Base-by-base conservation (phyloP, 1,140 invertebrate genomes). In the Lepidurus packardi region DNA sequence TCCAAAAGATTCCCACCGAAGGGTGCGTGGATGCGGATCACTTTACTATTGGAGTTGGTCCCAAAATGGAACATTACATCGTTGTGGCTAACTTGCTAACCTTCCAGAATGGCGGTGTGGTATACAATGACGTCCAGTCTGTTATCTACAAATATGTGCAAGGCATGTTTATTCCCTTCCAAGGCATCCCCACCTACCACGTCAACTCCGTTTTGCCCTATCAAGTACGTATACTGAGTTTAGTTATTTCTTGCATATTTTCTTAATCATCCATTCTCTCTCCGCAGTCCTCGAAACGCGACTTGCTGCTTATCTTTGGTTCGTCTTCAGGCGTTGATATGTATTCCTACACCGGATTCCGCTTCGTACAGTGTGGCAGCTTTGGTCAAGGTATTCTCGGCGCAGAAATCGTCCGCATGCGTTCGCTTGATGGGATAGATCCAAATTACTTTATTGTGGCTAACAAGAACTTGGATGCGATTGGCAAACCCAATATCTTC, bases 11-110 rank as follows among this genome's bases (percentile, higher is more conserved):
- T 65, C 53, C 53, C 7, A 65, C 53, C 53, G 16, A 65, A 65
- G 53, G 53, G 21, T 65, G 53, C 21, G 10, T 65, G 16, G 53
- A 65, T 65, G 53, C 53, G 21, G 53, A 65, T 21, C 21, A 65
- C 53, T 65, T 65, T 65, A 65, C 53, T 13, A 65, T 65, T 3
- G 53, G 53, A n/a, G 13, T 65, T 65, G 53, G 53, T 0, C 53
- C 53, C 53, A 65, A 65, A 65, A 1, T 65, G 53, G 53, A 65
- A 8, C 53, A 65, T 21, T 65, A 65, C 53, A 13, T 65, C 53
- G 53, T 65, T 7, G 53, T 65, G 53, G 53, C 53, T 65, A 65
- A 65, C 53, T 65, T 65, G 53, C 53, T 65, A 65, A 65, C 53
- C 53, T 13, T 65, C 9, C 8, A 21, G 53, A 65, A 65, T 65